These are phyloP conservation scores for Pocota personata DNA, from an alignment of 2,888 invertebrate species.

Conservation along the genomic window DNA sequence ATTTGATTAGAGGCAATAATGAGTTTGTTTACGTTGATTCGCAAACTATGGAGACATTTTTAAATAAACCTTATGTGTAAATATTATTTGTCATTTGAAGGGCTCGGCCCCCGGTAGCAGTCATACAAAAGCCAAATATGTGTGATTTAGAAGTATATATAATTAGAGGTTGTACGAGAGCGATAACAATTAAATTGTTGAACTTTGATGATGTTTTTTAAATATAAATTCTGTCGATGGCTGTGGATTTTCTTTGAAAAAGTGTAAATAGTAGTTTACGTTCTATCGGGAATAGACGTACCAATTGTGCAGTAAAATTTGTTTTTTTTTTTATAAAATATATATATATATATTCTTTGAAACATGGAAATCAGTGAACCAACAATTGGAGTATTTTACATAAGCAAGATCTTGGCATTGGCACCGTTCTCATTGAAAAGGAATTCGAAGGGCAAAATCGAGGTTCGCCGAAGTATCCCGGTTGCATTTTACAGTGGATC, in stretches of 20 bases:
- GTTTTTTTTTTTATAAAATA: background rate
- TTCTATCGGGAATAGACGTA: background rate
- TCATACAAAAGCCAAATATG: slow-evolving; percentile 41
- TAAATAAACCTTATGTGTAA: slow-evolving; percentile 53
- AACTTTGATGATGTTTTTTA: background rate
- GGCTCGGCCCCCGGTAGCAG: slow-evolving; percentile 15
- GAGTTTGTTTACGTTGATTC: slow-evolving; percentile 62
- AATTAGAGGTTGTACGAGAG: slow-evolving; percentile 22
- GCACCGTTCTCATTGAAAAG: slow-evolving; percentile 79
- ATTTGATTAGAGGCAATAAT: slow-evolving; percentile 55
- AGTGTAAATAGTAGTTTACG: background rate
- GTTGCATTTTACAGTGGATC: slow-evolving; percentile 79
- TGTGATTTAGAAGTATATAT: slow-evolving; percentile 22
- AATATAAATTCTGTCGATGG: background rate
- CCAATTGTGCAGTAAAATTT: background rate
- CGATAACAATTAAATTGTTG: slow-evolving; percentile 42
- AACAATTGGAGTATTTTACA: slow-evolving; percentile 80
- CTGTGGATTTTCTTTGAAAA: background rate
- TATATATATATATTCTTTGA: background rate
- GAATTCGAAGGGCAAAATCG: slow-evolving; percentile 77
- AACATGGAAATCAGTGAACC: slow-evolving; percentile 81
- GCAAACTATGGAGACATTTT: slow-evolving; percentile 37
- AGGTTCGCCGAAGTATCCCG: slow-evolving; percentile 79
- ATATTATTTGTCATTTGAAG: slow-evolving; percentile 60
- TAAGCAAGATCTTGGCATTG: slow-evolving; percentile 79